Conservation (phyloP, 2,113 vertebrate species). For the Rhinopomastus cyanomelas region DNA sequence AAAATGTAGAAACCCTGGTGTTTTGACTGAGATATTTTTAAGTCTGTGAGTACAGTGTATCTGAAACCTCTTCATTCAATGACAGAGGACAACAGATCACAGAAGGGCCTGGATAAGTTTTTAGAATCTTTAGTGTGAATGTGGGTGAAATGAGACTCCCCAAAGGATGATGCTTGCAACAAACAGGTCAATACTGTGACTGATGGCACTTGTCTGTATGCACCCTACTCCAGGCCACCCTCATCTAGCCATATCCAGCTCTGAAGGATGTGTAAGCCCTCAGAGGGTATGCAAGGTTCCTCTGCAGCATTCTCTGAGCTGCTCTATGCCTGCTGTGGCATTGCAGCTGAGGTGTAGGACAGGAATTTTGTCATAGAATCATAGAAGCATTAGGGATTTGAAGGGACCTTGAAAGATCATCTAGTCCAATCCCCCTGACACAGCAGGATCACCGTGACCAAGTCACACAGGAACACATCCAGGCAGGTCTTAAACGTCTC, state of each 20-base stretch:
- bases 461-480: too few relatives aligned
- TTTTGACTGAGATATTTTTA: neutral
- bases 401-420: too few relatives aligned
- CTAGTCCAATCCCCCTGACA: too few relatives aligned
- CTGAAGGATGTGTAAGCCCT: neutral
- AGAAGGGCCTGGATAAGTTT: neutral
- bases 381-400: too few relatives aligned
- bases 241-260: neutral
- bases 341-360: neutral
- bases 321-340: neutral
- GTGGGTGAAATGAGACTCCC: neutral
- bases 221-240: neutral
- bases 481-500: too few relatives aligned
- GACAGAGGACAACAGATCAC: neutral
- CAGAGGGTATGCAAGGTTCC: neutral
- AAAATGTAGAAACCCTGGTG: neutral
- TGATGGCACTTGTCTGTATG: neutral
- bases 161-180: neutral
- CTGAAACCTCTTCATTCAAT: neutral
- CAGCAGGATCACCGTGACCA: too few relatives aligned
- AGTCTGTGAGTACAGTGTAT: neutral
- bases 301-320: neutral
- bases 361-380: neutral
- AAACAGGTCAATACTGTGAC: neutral
- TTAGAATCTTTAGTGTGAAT: neutral